A percentile compares a stretch with the other conserved stretches of the same genome.
Conservation (phyloP, 2,888 invertebrate genomes). For the Fragum fragum region DNA sequence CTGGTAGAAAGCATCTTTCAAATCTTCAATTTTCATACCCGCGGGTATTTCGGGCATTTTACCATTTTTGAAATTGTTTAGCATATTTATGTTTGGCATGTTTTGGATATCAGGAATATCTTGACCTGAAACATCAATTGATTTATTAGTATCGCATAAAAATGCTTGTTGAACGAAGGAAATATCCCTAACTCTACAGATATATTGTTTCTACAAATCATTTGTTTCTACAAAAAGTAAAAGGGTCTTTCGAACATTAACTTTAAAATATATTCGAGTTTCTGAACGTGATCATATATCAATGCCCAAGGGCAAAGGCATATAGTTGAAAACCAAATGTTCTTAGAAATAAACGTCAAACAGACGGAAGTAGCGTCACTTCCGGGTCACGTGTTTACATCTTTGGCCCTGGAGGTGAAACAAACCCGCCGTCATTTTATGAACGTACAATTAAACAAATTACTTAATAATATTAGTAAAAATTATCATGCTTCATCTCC, state of each 20-base stretch:
- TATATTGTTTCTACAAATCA: no score
- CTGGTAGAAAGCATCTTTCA: constrained; percentile 67
- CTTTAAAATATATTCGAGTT: neutral
- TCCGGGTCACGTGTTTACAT: constrained; percentile 33
- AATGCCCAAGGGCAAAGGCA: neutral
- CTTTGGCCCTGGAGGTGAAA: neutral
- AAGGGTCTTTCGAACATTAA: no score
- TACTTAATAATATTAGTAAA: no score
- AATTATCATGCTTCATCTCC: no score
- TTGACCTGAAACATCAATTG: constrained; percentile 7
- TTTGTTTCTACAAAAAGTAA: no score
- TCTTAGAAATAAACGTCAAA: constrained; percentile 33
- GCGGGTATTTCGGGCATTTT: constrained; percentile 63
- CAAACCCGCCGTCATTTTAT: neutral
- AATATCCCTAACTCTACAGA: no score
- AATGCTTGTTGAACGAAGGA: no score
- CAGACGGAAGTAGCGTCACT: constrained; percentile 51
- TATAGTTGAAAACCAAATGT: neutral
- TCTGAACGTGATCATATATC: neutral
- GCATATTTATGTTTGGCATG: constrained; percentile 61
- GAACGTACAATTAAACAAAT: no score
- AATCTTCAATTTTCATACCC: constrained; percentile 66
- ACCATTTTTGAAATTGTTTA: constrained; percentile 54
- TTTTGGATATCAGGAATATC: constrained; percentile 16
- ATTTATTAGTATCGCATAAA: no score